Evolutionary conservation across 2,113 vertebrate genomes (phyloP), one percentile per base, ranked within the genome.

Genomic region (Poecile atricapillus): DNA sequence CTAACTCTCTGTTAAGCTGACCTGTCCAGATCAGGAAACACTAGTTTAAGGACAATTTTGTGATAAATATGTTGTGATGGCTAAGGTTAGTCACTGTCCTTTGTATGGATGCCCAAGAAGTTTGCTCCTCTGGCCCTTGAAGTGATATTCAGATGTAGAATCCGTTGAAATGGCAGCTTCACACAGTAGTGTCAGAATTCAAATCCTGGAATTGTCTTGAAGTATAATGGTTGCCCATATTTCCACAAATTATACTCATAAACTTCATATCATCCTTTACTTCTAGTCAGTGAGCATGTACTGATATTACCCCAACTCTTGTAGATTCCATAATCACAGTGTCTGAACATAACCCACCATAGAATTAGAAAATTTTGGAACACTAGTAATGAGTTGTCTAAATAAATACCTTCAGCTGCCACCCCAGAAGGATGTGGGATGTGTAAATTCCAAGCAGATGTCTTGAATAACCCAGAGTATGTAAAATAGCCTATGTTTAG

Each of bases 381-480:
- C 52, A 41, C 75, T 30, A 68, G 52, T 41, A 79, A 21, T 21
- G 58, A 58, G 15, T 75, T 93, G 31, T 83, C 80, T 79, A 91
- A 93, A 93, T 67, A 93, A 86, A 80, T 86, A 86, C 16, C n/a
- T 89, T 47, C 87, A 70, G n/a, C 67, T 93, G 80, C 47, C 46
- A 63, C 13, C 37, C 56, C 50, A 86, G 87, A 83, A 94, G n/a
- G 52, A 83, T 75, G 31, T 53, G 62, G 56, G 76, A 87, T 69
- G 55, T 87, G 62, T 82, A 90, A 94, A 90, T 92, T 90, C 41
- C 83, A 82, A 82, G 35, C 62, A 85, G 79, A 70, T 85, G 62
- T 85, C 83, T 82, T 79, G 56, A 67, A 70, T 67, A 78, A 47
- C 20, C 56, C 56, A 78, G 69, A 84, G 64, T 44, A 37, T 85